Conservation (phyloP, 2,113 vertebrate genomes). For the Podarcis cretensis region DNA sequence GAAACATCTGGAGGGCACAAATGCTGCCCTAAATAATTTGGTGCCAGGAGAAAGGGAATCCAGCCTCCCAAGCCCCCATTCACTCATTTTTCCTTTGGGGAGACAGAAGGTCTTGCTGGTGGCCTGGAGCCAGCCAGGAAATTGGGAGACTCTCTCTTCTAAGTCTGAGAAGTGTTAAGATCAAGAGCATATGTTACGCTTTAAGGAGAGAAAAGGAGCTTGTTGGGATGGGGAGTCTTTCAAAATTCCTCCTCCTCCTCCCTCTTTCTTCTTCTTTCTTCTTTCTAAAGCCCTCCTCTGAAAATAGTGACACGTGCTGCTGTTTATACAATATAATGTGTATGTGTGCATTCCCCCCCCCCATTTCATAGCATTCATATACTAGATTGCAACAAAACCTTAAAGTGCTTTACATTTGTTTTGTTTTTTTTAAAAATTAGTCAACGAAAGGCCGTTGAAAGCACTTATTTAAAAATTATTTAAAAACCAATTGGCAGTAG, state of each 20-base stretch:
- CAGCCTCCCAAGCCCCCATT: slow-evolving; percentile 75
- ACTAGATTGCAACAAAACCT: slow-evolving; percentile 71
- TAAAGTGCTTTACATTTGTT: slow-evolving; percentile 63
- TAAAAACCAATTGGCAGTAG: no score
- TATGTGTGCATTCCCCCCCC: neutral
- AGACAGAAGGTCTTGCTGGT: slow-evolving; percentile 70
- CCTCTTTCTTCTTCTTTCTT: slow-evolving; percentile 9
- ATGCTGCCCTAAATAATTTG: neutral
- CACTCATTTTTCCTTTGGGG: slow-evolving; percentile 77
- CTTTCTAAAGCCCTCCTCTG: neutral
- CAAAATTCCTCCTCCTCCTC: slow-evolving; percentile 39
- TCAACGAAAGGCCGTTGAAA: neutral
- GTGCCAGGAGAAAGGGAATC: slow-evolving; percentile 69
- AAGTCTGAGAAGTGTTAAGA: slow-evolving; percentile 79
- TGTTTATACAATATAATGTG: slow-evolving; percentile 81
- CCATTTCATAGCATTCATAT: no score
- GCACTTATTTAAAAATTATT: no score
- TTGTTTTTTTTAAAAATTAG: neutral
- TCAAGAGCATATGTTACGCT: slow-evolving; percentile 89
- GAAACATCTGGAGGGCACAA: slow-evolving; percentile 80
- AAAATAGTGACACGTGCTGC: slow-evolving; percentile 72
- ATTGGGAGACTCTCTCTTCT: slow-evolving; percentile 87
- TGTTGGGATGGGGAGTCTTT: slow-evolving; percentile 71
- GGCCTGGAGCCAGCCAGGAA: slow-evolving; percentile 88
- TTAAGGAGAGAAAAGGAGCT: slow-evolving; percentile 68